Conservation (phyloP, 2,797 vertebrate species). For the Botia kubotai region DNA sequence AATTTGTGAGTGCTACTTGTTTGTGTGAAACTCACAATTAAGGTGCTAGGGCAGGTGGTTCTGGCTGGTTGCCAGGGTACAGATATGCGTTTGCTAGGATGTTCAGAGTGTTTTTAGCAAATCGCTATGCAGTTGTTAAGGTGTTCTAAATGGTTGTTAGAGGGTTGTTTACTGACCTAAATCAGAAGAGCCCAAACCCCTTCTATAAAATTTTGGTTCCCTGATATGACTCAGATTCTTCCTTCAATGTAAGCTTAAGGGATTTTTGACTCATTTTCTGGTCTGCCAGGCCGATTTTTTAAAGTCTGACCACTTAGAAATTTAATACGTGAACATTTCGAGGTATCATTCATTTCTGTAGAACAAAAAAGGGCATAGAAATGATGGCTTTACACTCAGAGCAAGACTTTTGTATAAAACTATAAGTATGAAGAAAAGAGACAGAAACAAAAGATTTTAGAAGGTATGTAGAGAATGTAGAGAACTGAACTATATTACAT, state of each 20-base stretch:
- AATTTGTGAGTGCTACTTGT: background rate
- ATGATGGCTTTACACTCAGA: background rate
- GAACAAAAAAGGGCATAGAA: background rate
- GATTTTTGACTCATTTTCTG: background rate
- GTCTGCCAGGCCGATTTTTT: background rate
- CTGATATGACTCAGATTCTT: background rate
- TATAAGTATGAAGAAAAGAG: background rate
- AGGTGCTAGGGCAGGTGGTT: background rate
- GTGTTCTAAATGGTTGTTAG: background rate
- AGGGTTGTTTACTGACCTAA: background rate
- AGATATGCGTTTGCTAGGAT: background rate
- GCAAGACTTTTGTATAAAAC: background rate
- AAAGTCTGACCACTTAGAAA: background rate
- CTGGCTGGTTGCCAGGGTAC: background rate
- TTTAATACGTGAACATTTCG: background rate
- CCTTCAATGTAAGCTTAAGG: background rate
- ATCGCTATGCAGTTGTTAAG: background rate
- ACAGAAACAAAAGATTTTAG: background rate
- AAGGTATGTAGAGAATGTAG: background rate
- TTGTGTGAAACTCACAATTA: background rate
- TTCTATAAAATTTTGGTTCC: background rate
- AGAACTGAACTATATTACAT: background rate
- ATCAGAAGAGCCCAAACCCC: background rate
- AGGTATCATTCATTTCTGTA: background rate
- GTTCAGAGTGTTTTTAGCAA: background rate